Evolutionary conservation across 2,797 vertebrate genomes (phyloP).

Genomic region (Ctenosaura bakeri): DNA sequence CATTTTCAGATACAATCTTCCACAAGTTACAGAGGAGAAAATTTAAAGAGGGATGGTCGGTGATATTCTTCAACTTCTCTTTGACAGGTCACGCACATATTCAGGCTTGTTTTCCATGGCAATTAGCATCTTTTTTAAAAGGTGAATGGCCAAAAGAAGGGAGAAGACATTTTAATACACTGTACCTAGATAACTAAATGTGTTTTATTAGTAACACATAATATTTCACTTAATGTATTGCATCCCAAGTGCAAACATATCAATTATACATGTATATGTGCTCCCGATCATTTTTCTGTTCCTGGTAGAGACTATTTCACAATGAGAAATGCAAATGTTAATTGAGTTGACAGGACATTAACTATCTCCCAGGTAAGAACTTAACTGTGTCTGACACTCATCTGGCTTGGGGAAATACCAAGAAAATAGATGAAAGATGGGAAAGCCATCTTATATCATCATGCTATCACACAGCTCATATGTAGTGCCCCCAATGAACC

Average conservation of each 20-base stretch:
- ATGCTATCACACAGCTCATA: neutral
- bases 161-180: neutral
- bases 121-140: neutral
- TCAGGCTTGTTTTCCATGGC: slow-evolving; percentile 34
- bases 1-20: slow-evolving; percentile 34
- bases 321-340: slow-evolving; percentile 7
- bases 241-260: neutral
- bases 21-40: slow-evolving; percentile 9
- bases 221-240: neutral
- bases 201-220: neutral
- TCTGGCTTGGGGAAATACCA: neutral
- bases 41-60: neutral
- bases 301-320: neutral
- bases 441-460: neutral
- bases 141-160: neutral
- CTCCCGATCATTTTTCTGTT: neutral
- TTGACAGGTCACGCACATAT: slow-evolving; percentile 32
- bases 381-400: neutral
- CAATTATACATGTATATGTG: neutral
- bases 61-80: slow-evolving; percentile 37
- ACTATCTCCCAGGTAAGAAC: neutral
- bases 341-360: slow-evolving; percentile 2
- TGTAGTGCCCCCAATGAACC: neutral
- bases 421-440: neutral
- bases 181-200: neutral